phyloP scores from a whole-genome alignment of 2,113 vertebrate genomes.

The Corythaixoides concolor region DNA sequence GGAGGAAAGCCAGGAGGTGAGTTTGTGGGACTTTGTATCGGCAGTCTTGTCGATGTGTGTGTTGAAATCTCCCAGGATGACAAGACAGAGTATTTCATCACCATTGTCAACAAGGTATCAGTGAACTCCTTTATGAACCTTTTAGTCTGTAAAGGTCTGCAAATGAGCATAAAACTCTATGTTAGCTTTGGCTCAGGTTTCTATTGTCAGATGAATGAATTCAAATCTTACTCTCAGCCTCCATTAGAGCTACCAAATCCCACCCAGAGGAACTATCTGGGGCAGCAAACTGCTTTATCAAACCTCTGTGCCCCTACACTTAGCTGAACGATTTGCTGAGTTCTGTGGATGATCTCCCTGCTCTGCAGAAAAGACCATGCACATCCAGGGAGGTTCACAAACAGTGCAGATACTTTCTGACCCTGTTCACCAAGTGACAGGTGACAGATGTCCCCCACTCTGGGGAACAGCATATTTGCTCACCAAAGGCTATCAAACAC shows the following conservation, averaged over 20 bases:
- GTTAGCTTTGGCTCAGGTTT: conserved; percentile 69
- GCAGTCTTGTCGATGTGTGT: conserved; percentile 58
- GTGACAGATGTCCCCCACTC: neutral
- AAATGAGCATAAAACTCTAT: conserved; percentile 66
- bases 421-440: neutral
- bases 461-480: neutral
- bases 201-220: conserved; percentile 68
- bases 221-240: conserved; percentile 46
- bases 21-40: conserved; percentile 43
- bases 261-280: conserved; percentile 55
- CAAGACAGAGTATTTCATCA: conserved; percentile 66
- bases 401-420: neutral
- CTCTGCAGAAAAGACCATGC: neutral
- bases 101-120: conserved; percentile 67
- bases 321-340: neutral
- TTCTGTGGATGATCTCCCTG: neutral
- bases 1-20: conserved; percentile 54
- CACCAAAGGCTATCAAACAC: neutral
- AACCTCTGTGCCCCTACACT: conserved; percentile 25
- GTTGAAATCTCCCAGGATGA: conserved; percentile 71
- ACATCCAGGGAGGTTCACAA: neutral
- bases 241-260: conserved; percentile 54
- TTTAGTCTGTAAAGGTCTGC: conserved; percentile 61
- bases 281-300: conserved; percentile 53
- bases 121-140: conserved; percentile 65